Conservation (phyloP, 2,888 invertebrate genomes). For the Platypus cylindrus region DNA sequence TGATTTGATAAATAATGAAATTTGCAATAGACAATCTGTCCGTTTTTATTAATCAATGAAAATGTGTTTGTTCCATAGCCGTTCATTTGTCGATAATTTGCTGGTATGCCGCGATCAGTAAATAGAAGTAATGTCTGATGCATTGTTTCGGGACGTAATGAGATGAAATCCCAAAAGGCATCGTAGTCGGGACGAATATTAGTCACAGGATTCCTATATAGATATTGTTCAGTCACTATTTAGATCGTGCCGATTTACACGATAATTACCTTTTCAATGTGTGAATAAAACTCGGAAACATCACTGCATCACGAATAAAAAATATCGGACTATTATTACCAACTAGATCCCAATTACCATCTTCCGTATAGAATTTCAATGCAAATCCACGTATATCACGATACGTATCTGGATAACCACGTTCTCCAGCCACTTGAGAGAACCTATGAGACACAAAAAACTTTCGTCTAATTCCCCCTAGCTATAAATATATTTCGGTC, state of each 20-base stretch:
- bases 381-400: conserved; percentile 88
- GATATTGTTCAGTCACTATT: no score
- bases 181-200: conserved; percentile 83
- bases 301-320: conserved; percentile 75
- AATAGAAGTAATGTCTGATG: conserved; percentile 81
- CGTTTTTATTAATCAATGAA: conserved; percentile 68
- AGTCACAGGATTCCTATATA: conserved; percentile 81
- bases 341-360: conserved; percentile 85
- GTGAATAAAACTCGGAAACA: conserved; percentile 91
- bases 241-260: no score
- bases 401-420: conserved; percentile 78
- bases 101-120: conserved; percentile 85
- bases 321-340: conserved; percentile 89
- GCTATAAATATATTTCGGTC: background rate
- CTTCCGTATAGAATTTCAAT: conserved; percentile 83
- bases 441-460: conserved; percentile 36
- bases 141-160: conserved; percentile 70
- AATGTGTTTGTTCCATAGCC: conserved; percentile 93
- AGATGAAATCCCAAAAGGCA: conserved; percentile 92
- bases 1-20: conserved; percentile 89
- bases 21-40: conserved; percentile 67
- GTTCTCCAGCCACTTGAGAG: conserved; percentile 78
- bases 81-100: conserved; percentile 59
- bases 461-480: background rate
- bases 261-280: conserved; percentile 60